phyloP scores from a whole-genome alignment of 2,113 vertebrate species.

The Microcebus ravelobensis region DNA sequence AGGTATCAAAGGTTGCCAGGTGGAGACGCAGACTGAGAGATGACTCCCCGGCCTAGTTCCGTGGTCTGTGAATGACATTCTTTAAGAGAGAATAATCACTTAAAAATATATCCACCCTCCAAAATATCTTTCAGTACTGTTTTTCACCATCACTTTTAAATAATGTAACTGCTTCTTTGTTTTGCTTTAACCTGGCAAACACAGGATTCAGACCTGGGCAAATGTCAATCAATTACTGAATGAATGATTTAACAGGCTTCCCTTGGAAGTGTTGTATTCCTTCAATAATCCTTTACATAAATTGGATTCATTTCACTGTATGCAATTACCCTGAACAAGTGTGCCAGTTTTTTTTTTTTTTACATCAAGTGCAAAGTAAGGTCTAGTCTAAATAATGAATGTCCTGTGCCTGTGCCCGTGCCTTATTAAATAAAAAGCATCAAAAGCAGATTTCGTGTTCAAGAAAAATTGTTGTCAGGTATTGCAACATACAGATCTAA shows the following conservation, averaged over 20 bases:
- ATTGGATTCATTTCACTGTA: slow-evolving; percentile 55
- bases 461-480: slow-evolving; percentile 59
- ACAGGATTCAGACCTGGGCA: not conserved
- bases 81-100: slow-evolving; percentile 44
- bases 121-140: not conserved
- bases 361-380: slow-evolving; percentile 66
- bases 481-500: not conserved
- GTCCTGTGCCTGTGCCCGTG: slow-evolving; percentile 45
- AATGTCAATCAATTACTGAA: slow-evolving; percentile 25
- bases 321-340: slow-evolving; percentile 52
- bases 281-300: slow-evolving; percentile 66
- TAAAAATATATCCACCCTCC: not conserved
- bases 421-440: slow-evolving; percentile 73
- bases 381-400: slow-evolving; percentile 75
- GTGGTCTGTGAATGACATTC: not conserved
- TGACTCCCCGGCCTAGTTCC: not conserved
- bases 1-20: not conserved
- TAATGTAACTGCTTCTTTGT: slow-evolving; percentile 62
- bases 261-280: slow-evolving; percentile 29
- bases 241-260: slow-evolving; percentile 45
- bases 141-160: slow-evolving; percentile 45
- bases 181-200: slow-evolving; percentile 59
- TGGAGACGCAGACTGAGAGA: not conserved
- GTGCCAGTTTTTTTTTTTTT: slow-evolving; percentile 43
- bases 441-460: slow-evolving; percentile 1